These are phyloP conservation scores for Eupithecia centaureata DNA, from an alignment of 2,888 invertebrate species.

Conservation along the genomic window DNA sequence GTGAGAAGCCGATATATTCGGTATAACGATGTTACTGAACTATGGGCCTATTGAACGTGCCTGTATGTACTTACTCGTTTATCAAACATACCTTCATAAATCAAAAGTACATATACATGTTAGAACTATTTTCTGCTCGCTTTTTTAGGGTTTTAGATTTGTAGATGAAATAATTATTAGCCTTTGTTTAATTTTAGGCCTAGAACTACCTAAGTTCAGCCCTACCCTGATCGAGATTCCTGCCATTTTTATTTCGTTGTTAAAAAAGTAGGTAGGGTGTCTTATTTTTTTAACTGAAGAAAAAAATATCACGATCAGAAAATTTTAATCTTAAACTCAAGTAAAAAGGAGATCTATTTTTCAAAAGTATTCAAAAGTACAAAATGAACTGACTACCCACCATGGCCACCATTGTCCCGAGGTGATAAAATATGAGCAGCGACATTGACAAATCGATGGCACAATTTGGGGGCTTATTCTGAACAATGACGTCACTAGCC, in stretches of 20 bases:
- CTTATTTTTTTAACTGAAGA: too few species aligned
- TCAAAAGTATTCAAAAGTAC: slow-evolving; percentile 66
- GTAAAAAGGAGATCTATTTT: slow-evolving; percentile 55
- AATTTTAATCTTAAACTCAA: background rate
- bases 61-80: background rate
- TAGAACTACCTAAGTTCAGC: too few species aligned
- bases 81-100: background rate
- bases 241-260: too few species aligned
- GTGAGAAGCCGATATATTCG: slow-evolving; percentile 27
- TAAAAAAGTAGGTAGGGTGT: too few species aligned
- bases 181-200: too few species aligned
- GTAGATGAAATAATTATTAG: too few species aligned
- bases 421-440: slow-evolving; percentile 79
- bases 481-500: slow-evolving; percentile 43
- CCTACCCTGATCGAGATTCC: too few species aligned
- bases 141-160: too few species aligned
- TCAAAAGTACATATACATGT: background rate
- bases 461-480: slow-evolving; percentile 31
- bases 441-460: slow-evolving; percentile 77
- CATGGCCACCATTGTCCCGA: slow-evolving; percentile 72
- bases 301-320: too few species aligned
- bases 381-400: slow-evolving; percentile 46
- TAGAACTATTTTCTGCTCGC: too few species aligned
- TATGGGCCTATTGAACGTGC: slow-evolving; percentile 1
- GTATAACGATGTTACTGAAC: slow-evolving; percentile 9